Evolutionary conservation across 2,797 vertebrate species (phyloP), one percentile per base, ranked within the genome.

Genomic region (Bryconaethiops microstoma): DNA sequence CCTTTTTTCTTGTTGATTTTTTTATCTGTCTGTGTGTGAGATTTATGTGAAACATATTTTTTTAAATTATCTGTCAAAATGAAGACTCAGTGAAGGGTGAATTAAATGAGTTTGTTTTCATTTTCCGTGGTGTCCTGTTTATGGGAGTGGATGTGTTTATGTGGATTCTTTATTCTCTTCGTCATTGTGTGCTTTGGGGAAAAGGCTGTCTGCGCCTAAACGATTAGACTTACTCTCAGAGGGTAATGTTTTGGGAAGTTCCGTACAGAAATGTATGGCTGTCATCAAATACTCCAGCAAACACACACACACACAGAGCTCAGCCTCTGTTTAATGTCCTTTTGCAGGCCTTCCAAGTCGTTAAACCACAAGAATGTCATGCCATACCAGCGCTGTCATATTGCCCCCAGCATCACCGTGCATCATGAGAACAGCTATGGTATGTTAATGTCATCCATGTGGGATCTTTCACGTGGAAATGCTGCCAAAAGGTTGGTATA

Each of bases 391-490:
- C 83, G 67, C 87, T 86, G 88, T 72, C 74, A 40, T 54, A 65
- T 23, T 74, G 59, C 21, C 64, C 59, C 71, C 68, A 63, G 45
- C 82, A 82, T 87, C 86, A 76, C 85, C 87, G 87, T 87, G 88
- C 90, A 88, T 92, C 89, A 89, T 92, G 87, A 91, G 87, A 91
- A 88, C 88, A 81, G 83, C 88, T 86, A 76, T 75, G 91, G 91
- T 93, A 93, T 93, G 92, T 93, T 94, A 93, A 94, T 93, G 89
- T 92, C 86, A 88, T 91, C 90, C 92, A 92, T 94, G 90, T 92
- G 93, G 90, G 85, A 87, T 69, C 50, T 73, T 82, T 83, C 76
- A 78, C 82, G 84, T 82, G 81, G 79, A 81, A 87, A 72, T 65
- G 35, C 77, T 59, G 83, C 79, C 54, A 84, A 87, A 82, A 42